These are phyloP conservation scores for Pollimyrus isidori DNA, from an alignment of 2,113 vertebrate species.

Conservation along the genomic window DNA sequence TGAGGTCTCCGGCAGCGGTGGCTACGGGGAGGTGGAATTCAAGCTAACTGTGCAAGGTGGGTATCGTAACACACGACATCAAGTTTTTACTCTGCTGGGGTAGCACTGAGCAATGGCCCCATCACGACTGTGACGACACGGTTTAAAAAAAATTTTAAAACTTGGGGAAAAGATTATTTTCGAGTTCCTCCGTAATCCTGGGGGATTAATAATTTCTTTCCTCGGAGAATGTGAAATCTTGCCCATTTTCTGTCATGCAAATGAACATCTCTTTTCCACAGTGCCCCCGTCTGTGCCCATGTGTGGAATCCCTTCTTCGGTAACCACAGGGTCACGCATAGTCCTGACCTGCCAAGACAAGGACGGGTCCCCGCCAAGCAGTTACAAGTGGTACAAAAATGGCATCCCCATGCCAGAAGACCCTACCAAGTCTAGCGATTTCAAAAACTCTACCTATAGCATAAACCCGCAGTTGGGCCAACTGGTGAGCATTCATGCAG, in stretches of 20 bases:
- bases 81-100: not conserved
- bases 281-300: slow-evolving; percentile 53
- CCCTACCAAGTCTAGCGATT: slow-evolving; percentile 44
- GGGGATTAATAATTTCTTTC: not conserved
- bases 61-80: not conserved
- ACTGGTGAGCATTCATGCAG: slow-evolving; percentile 48
- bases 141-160: not conserved
- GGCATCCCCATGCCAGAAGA: slow-evolving; percentile 45
- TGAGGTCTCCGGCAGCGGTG: slow-evolving; percentile 42
- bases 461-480: slow-evolving; percentile 34
- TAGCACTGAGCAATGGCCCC: not conserved
- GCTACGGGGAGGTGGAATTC: slow-evolving; percentile 37
- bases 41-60: slow-evolving; percentile 57
- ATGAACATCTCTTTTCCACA: slow-evolving; percentile 27
- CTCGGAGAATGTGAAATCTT: not conserved
- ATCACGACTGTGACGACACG: not conserved
- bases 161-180: not conserved
- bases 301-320: slow-evolving; percentile 47
- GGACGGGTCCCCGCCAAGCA: slow-evolving; percentile 49
- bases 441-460: slow-evolving; percentile 54
- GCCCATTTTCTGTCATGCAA: not conserved
- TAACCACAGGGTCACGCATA: slow-evolving; percentile 39
- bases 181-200: not conserved
- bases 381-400: slow-evolving; percentile 59
- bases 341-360: slow-evolving; percentile 43